phyloP scores from a whole-genome alignment of 2,113 vertebrate species.

The Chrysemys picta region DNA sequence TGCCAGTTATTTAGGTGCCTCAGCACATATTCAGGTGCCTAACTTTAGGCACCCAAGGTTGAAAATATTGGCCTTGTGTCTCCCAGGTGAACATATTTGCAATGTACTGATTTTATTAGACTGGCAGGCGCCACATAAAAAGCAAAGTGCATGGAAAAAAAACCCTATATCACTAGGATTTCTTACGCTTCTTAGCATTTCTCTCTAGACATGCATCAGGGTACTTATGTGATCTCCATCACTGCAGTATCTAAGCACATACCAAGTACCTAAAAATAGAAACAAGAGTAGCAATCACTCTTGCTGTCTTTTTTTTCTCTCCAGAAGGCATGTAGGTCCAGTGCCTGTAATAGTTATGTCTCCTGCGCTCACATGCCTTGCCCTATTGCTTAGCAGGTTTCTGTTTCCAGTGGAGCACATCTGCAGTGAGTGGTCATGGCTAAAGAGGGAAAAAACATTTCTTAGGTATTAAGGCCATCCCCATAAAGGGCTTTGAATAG shows the following conservation, averaged over 20 bases:
- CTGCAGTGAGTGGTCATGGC: not conserved
- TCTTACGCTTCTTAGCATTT: not conserved
- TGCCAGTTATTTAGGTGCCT: not conserved
- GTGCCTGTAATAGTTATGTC: not conserved
- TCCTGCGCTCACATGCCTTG: not conserved
- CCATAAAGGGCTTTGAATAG: not conserved
- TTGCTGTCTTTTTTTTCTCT: not conserved
- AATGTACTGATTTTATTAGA: not conserved
- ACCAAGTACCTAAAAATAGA: not conserved
- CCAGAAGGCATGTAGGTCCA: not conserved
- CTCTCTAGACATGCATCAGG: not conserved
- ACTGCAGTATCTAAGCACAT: not conserved
- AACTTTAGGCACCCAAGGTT: not conserved
- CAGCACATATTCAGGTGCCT: not conserved
- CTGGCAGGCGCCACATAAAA: not conserved
- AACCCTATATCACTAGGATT: accelerated
- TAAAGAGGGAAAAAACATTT: not conserved
- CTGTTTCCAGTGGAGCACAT: not conserved
- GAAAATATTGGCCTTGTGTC: not conserved
- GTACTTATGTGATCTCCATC: not conserved
- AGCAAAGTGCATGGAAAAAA: not conserved
- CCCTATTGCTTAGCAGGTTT: not conserved
- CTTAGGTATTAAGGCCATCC: not conserved
- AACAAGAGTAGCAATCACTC: not conserved
- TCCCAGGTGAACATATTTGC: not conserved